phyloP scores from a whole-genome alignment of 2,113 vertebrate species.

The Rhipidura dahli region DNA sequence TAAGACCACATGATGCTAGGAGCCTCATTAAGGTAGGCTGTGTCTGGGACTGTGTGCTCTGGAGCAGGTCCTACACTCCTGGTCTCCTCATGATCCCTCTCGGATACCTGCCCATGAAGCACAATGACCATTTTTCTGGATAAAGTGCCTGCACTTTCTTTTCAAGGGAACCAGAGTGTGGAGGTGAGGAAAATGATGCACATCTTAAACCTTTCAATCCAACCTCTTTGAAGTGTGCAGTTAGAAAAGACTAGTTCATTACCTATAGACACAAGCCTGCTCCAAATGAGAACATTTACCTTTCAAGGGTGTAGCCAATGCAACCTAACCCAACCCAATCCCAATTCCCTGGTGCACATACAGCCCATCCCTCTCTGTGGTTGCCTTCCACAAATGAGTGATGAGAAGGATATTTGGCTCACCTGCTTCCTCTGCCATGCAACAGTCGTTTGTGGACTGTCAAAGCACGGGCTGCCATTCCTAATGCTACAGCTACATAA shows the following conservation, averaged over 20 bases:
- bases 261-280: neutral
- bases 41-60: neutral
- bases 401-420: neutral
- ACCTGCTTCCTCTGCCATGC: neutral
- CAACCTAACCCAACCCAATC: neutral
- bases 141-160: neutral
- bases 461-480: neutral
- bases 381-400: neutral
- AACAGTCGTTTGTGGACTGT: neutral
- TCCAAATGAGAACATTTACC: neutral
- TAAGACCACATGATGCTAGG: neutral
- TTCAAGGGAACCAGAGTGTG: neutral
- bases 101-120: neutral
- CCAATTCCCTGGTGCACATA: accelerated
- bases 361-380: neutral
- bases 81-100: neutral
- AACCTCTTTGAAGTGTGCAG: neutral
- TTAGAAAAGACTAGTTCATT: neutral
- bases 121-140: neutral
- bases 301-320: neutral
- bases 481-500: neutral
- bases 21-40: neutral
- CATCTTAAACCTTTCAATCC: neutral
- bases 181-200: neutral
- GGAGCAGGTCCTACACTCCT: neutral